Conservation (phyloP, 2,113 vertebrate genomes). For the Desmodus rotundus region DNA sequence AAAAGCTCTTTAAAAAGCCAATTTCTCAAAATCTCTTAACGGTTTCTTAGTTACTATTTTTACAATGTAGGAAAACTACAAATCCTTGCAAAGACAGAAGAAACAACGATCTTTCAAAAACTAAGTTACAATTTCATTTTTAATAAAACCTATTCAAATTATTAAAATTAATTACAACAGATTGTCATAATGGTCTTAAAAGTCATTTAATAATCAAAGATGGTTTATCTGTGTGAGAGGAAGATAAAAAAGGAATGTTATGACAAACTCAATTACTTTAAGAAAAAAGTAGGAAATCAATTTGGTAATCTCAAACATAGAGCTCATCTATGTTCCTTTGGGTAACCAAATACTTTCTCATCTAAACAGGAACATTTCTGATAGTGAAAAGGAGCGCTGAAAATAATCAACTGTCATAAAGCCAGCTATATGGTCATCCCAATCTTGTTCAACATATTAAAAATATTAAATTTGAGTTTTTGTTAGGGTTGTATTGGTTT, state of each 20-base stretch:
- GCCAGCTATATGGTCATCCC: background rate
- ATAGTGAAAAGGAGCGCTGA: background rate
- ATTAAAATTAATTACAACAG: background rate
- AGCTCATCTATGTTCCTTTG: background rate
- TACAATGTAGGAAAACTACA: background rate
- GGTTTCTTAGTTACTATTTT: constrained; percentile 25
- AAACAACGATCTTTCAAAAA: constrained; percentile 2
- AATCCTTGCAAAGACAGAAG: background rate
- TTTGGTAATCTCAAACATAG: background rate
- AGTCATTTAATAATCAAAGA: constrained; percentile 15
- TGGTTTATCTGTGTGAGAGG: background rate
- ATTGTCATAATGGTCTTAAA: background rate
- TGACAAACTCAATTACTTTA: background rate
- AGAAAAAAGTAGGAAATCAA: background rate
- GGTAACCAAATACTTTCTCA: background rate
- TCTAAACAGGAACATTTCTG: constrained; percentile 1
- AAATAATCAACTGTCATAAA: background rate
- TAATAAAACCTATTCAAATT: background rate
- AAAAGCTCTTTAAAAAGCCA: background rate
- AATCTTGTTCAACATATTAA: background rate
- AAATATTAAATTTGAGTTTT: background rate
- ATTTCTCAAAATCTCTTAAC: constrained; percentile 32
- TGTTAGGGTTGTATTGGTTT: background rate
- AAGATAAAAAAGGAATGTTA: constrained; percentile 5
- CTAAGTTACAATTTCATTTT: background rate